A percentile compares a stretch with the other conserved stretches of the same genome.
Evolutionary conservation across 1,140 invertebrate species (phyloP).

Genomic region (Anthonomus grandis): DNA sequence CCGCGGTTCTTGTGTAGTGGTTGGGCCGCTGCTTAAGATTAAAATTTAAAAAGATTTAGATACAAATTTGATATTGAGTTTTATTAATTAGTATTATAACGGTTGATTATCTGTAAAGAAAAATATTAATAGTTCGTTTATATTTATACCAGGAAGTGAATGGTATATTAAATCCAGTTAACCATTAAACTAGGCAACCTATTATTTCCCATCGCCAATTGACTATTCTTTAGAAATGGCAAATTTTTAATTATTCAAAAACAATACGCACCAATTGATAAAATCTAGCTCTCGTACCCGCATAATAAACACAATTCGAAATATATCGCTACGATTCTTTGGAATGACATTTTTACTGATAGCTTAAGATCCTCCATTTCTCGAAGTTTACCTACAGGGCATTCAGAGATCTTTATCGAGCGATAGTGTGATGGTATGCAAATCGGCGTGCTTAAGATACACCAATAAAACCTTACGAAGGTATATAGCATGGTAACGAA

Average conservation of each 20-base stretch:
- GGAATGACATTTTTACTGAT: slow-evolving; percentile 24
- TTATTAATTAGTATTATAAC: no score
- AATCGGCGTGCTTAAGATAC: slow-evolving; percentile 10
- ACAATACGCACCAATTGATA: slow-evolving; percentile 11
- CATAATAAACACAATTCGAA: slow-evolving; percentile 17
- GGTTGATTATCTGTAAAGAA: no score
- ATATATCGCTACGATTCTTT: slow-evolving; percentile 14
- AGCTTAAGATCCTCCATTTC: slow-evolving; percentile 19
- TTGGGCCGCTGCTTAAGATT: no score
- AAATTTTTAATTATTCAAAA: slow-evolving; percentile 1
- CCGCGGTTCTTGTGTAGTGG: no score
- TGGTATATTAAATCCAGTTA: no score
- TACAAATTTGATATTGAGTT: no score
- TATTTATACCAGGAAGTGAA: no score
- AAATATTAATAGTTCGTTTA: no score
- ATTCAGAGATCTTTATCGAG: slow-evolving; percentile 16
- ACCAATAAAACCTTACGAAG: slow-evolving; percentile 1
- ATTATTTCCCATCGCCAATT: no score
- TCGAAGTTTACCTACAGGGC: slow-evolving; percentile 14
- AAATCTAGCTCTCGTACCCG: slow-evolving; percentile 7
- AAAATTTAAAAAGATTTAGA: no score
- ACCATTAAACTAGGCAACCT: no score
- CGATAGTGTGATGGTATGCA: slow-evolving; percentile 17
- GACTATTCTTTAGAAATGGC: no score
- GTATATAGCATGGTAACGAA: neutral